Base-by-base conservation (phyloP, 2,113 vertebrate species). In the Chloropsis hardwickii region DNA sequence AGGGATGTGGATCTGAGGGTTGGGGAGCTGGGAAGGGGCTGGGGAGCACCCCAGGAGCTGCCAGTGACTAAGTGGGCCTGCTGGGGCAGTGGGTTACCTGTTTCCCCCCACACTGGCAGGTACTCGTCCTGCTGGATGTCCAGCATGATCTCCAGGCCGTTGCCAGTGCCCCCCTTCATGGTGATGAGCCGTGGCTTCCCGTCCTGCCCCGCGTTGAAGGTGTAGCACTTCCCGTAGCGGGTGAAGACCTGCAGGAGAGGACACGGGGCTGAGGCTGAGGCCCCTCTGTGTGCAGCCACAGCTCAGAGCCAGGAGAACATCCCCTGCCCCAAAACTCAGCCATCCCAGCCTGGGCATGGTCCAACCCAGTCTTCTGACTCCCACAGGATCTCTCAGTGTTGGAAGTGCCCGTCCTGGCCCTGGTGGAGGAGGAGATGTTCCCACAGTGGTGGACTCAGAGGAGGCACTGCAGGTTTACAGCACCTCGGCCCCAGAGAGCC, bases 121-220 rank as follows among this genome's bases (percentile, higher is more conserved):
- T 99, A 99, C 95, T 99, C 99, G 15, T 99, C 99, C 97, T 99
- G 99, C 96, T 99, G 99, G 85, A 99, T 99, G 90, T 99, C 99
- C 97, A 99, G 92, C 99, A 99, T 99, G 97, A 99, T 98, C 97
- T 99, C 99, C 98, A 99, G 98, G 62, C 99, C 99, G 2, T 99
- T 99, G 13, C 99, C 99, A 15, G 99, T 99, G 44, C 99, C 99
- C 1, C 99, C 99, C 94, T 99, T 99, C 98, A 98, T 99, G 71
- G 99, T 99, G 94, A 99, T 98, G 93, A 98, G 97, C 76, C 99
- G 98, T 0, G 99, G 98, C 84, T 98, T 98, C 78, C 99, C 99
- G 21, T 99, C 98, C 95, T 98, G 98, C 56, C 99, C 99, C 0
- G 99, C 99, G 37, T 99, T 99, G 96, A 99, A 99, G 4, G 99